Conservation (phyloP, 2,113 vertebrate genomes). For the Syrrhaptes paradoxus region DNA sequence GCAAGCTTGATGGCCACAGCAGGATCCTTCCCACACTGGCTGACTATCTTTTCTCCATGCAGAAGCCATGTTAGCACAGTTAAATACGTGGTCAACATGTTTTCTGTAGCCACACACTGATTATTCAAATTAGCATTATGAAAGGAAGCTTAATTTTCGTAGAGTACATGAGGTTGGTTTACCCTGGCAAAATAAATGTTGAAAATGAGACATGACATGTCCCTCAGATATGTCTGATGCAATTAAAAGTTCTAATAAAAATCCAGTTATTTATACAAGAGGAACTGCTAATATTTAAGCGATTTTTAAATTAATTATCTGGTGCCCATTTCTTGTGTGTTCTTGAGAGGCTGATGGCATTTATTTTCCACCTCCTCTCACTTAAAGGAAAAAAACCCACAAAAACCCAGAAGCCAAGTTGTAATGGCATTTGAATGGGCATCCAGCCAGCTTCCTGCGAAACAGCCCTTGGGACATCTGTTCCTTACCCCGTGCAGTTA, state of each 20-base stretch:
- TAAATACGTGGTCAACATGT: background rate
- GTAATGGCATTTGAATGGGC: conserved; percentile 42
- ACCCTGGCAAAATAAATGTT: background rate
- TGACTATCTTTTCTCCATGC: background rate
- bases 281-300: conserved; percentile 57
- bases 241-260: conserved; percentile 60
- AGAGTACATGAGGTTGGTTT: conserved; percentile 6
- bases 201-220: background rate
- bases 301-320: conserved; percentile 13
- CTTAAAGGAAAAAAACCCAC: background rate
- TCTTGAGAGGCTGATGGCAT: conserved; percentile 18
- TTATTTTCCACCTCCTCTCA: conserved; percentile 23
- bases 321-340: background rate
- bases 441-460: conserved; percentile 11
- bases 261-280: conserved; percentile 25
- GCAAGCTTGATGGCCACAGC: background rate
- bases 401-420: conserved; percentile 10
- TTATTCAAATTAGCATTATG: conserved; percentile 2
- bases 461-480: conserved; percentile 36
- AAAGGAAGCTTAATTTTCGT: background rate
- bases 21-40: background rate
- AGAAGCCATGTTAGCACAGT: background rate
- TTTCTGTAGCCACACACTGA: background rate
- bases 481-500: background rate
- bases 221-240: background rate